Evolutionary conservation across 2,113 vertebrate genomes (phyloP), one percentile per base, ranked within the genome.

Genomic region (Epinephelus fuscoguttatus): DNA sequence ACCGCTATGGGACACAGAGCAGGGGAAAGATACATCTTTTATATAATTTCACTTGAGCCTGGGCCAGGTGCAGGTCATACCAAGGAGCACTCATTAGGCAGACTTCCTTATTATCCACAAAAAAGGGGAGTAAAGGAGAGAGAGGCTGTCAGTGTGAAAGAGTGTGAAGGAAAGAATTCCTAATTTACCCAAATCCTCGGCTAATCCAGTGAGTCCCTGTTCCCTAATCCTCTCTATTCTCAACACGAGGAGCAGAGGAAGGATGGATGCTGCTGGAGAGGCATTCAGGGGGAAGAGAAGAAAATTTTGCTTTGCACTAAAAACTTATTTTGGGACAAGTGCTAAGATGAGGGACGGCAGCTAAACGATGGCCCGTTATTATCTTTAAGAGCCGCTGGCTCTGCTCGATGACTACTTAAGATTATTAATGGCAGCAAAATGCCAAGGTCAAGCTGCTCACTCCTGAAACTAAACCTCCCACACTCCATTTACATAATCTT

Each of bases 161-260:
- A 84, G 70, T 69, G 70, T 42, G 53, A 78, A 85, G 61, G 75
- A 81, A 84, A 89, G 78, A 79, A 89, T 93, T 92, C 84, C 84
- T 85, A 90, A 91, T 93, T 92, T 88, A 89, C 81, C 81, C 78
- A 91, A 91, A 93, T 89, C 93, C 90, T 73, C 27, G 4, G 37
- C 76, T 92, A 91, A 94, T 92, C 92, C 90, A 82, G 47, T 61
- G 73, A 83, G 90, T 81, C 87, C 84, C 78, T 45, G 66, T 70
- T 84, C 76, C 75, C 78, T 92, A 91, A 93, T 94, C 88, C 82
- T 77, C 75, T 84, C 71, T 84, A 25, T 84, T 76, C 49, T 83
- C 78, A 50, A 23, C 1, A 56, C 6, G 11, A 84, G 83, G 67
- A 25, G 68, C 55, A 67, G 64, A 61, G 78, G 60, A 59, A 73